Conservation (phyloP, 2,113 vertebrate genomes). For the Forbesichthys papilliferus region DNA sequence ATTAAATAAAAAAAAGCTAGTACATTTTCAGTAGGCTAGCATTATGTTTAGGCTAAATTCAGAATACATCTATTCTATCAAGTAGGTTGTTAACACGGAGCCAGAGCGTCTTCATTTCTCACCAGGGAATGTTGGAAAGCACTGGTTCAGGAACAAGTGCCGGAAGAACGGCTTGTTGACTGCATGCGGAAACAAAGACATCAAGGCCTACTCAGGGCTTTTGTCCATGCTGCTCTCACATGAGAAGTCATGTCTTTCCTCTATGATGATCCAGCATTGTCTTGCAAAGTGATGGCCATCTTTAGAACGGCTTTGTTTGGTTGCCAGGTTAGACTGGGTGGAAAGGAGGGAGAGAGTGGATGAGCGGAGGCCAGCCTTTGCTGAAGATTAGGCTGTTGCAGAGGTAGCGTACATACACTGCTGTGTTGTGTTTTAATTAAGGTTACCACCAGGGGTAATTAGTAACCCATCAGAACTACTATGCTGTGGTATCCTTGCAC, state of each 20-base stretch:
- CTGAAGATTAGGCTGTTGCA: no score
- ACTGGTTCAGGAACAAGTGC: constrained; percentile 15
- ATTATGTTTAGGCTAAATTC: constrained; percentile 1
- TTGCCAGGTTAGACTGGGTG: constrained; percentile 7
- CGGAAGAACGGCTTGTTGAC: constrained; percentile 53
- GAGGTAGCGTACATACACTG: no score
- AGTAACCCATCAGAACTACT: background rate
- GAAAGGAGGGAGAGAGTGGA: background rate
- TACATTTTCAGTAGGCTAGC: no score
- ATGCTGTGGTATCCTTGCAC: background rate
- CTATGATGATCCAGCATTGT: constrained; percentile 63
- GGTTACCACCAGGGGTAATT: background rate
- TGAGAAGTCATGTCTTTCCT: constrained; percentile 62
- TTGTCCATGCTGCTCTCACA: constrained; percentile 62
- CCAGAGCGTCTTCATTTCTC: background rate
- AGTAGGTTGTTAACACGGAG: background rate
- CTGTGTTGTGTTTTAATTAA: constrained; percentile 3
- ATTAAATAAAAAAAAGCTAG: background rate
- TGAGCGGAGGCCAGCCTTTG: background rate
- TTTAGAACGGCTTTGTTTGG: constrained; percentile 55
- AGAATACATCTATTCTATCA: background rate
- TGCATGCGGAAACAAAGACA: constrained; percentile 66
- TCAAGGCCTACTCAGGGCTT: constrained; percentile 57
- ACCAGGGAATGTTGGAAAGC: background rate
- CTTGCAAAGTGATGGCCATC: constrained; percentile 62